These are phyloP conservation scores for Herminia tarsipennalis DNA, from an alignment of 2,888 invertebrate species.

Conservation along the genomic window DNA sequence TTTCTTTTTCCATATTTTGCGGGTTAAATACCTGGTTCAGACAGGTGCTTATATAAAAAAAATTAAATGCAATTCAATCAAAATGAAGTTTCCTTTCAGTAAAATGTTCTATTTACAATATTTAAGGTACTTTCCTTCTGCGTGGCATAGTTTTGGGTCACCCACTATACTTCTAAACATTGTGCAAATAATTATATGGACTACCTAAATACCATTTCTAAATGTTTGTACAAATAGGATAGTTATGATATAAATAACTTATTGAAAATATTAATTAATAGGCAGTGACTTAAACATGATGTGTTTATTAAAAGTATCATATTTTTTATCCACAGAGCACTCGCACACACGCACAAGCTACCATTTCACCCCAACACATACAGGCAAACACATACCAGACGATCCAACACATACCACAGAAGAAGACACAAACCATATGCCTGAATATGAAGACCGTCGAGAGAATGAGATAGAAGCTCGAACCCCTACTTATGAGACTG, in stretches of 20 bases:
- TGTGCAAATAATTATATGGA: too few species aligned
- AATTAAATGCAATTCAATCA: too few species aligned
- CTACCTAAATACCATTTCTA: too few species aligned
- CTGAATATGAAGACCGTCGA: conserved; percentile 69
- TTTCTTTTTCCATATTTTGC: too few species aligned
- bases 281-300: not conserved
- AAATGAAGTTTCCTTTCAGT: too few species aligned
- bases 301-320: not conserved
- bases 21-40: too few species aligned
- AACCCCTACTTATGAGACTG: conserved; percentile 69
- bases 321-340: conserved; percentile 54
- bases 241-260: not conserved
- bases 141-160: too few species aligned
- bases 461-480: conserved; percentile 68
- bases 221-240: too few species aligned
- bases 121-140: too few species aligned
- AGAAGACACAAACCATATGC: conserved; percentile 74
- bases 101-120: too few species aligned
- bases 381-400: conserved; percentile 58
- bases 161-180: too few species aligned
- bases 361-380: conserved; percentile 69
- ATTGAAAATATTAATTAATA: not conserved
- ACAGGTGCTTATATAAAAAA: too few species aligned
- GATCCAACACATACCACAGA: conserved; percentile 79
- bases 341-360: conserved; percentile 58